Percentiles rank a stretch among this genome's conserved stretches.
phyloP scores from a whole-genome alignment of 1,140 invertebrate species.

The Reticulitermes speratus region DNA sequence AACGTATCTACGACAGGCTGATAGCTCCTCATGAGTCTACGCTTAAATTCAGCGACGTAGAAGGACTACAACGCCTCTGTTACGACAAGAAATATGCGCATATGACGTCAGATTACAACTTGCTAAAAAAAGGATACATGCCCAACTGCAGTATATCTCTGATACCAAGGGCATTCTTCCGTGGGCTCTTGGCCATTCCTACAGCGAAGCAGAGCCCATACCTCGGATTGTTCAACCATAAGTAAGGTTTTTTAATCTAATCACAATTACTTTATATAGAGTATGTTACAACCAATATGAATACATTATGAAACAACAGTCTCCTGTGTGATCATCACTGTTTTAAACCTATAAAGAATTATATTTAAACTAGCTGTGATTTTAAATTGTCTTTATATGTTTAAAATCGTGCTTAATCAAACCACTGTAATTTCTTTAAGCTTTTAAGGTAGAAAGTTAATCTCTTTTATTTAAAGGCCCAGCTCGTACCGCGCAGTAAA shows the following conservation, averaged over 20 bases:
- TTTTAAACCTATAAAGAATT: too few species aligned
- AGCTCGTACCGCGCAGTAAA: too few species aligned
- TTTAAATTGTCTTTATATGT: too few species aligned
- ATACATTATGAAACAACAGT: too few species aligned
- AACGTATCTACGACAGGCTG: background rate
- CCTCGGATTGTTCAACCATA: background rate
- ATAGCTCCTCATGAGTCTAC: background rate
- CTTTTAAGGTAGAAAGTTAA: too few species aligned
- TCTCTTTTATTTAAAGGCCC: too few species aligned
- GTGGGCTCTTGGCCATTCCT: background rate
- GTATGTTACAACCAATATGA: too few species aligned
- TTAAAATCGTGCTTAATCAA: too few species aligned
- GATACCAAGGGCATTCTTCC: background rate
- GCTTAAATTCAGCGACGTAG: background rate
- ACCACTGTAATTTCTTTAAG: too few species aligned
- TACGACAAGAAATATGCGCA: background rate
- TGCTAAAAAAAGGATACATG: background rate
- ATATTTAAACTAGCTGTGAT: too few species aligned
- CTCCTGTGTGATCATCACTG: too few species aligned
- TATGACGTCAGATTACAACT: background rate
- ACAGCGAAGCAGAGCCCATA: background rate
- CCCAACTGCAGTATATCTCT: background rate
- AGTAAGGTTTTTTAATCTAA: background rate
- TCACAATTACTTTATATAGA: too few species aligned
- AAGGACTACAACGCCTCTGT: background rate